Evolutionary conservation across 2,888 invertebrate genomes (phyloP).

Genomic region (Hirtodrosophila cameraria): DNA sequence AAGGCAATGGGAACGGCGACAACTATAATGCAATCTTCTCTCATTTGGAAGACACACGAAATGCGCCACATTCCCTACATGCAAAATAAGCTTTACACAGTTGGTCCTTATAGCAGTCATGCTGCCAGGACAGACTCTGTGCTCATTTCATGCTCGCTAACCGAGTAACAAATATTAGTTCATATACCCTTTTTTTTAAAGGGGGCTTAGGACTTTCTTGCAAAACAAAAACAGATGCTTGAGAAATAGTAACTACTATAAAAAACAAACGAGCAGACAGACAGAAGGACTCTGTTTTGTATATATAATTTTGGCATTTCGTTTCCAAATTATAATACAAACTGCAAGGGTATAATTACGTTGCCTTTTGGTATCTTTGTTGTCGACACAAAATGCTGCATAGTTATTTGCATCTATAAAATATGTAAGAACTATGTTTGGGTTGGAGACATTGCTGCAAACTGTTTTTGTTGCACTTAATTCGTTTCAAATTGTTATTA

Average conservation of each 20-base stretch:
- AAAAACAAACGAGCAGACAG: no score
- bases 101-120: constrained; percentile 1
- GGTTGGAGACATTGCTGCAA: background rate
- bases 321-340: no score
- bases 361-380: constrained; percentile 6
- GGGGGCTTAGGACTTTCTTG: background rate
- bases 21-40: constrained; percentile 51
- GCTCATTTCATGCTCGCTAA: constrained; percentile 37
- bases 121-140: background rate
- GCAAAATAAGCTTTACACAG: constrained; percentile 34
- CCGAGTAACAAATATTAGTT: constrained; percentile 2
- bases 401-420: constrained; percentile 46
- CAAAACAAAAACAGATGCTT: background rate
- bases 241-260: no score
- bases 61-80: constrained; percentile 40
- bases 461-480: constrained; percentile 49
- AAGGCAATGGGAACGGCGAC: constrained; percentile 31
- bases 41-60: constrained; percentile 53
- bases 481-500: constrained; percentile 56
- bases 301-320: no score
- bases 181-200: background rate
- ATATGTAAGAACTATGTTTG: constrained; percentile 1
- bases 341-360: constrained; percentile 3
- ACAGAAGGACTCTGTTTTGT: no score
- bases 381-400: constrained; percentile 33